Base-by-base conservation (phyloP, 1,140 invertebrate species). In the Delia radicum region DNA sequence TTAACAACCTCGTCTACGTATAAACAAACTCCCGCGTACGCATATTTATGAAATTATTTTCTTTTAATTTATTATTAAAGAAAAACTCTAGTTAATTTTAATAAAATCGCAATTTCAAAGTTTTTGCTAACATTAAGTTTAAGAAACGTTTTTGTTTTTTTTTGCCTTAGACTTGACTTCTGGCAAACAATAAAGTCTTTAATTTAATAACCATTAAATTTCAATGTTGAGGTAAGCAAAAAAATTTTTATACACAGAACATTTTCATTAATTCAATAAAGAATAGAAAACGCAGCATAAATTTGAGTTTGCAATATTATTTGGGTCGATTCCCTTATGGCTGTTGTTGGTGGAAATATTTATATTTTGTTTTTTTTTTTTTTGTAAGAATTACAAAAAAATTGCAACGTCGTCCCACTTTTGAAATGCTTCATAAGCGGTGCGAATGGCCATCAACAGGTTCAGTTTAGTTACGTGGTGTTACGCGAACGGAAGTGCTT, bases 381-480 rank as follows among this genome's bases (percentile, higher is more conserved):
- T 18, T 2, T 74, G 46, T 61, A 21, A 18, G 73, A 74, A 62
- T 10, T 28, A 29, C n/a, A 48, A 37, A 74, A 74, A n/a, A 62
- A 28, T 46, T 77, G 76, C 80, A 77, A 78, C 78, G 78, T 77
- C 75, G 82, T 82, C 81, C 82, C 77, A 84, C 78, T 84, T 84
- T 82, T 74, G 74, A 77, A 79, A 79, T 78, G 79, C 79, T 82
- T 82, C 77, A 84, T 80, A 84, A 84, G 80, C 79, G 61, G 65
- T 73, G 55, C 76, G 63, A 26, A 42, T 63, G 73, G 69, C 74
- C 71, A 46, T 71, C 67, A 69, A 6, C 67, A 75, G 76, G 62
- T 71, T 84, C 82, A 84, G 82, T 84, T 82, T 77, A 82, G 81
- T 84, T 81, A 77, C 79, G 76, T 71, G 77, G 48, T 62, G 31